These are phyloP conservation scores for Drosophila repleta DNA, from an alignment of 1,140 invertebrate species.

Conservation along the genomic window DNA sequence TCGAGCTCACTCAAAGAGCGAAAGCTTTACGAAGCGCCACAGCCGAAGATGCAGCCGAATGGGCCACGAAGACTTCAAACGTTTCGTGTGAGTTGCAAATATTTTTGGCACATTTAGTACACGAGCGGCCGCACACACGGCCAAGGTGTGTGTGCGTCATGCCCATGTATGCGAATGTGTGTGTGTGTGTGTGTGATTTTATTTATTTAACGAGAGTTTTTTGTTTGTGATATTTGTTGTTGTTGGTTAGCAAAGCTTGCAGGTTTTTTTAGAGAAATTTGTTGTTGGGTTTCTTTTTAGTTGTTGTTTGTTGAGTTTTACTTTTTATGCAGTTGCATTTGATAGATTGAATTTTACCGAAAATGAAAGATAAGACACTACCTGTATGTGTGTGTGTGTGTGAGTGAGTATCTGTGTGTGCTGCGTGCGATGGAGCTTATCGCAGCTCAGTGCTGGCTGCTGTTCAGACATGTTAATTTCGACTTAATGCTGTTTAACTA, in stretches of 20 bases:
- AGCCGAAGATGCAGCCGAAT: constrained; percentile 1
- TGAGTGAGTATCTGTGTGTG: neutral
- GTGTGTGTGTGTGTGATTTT: constrained; percentile 59
- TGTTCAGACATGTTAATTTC: constrained; percentile 79
- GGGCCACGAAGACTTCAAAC: neutral
- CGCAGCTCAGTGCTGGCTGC: constrained; percentile 27
- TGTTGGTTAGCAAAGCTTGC: constrained; percentile 47
- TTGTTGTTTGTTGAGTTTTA: constrained; percentile 38
- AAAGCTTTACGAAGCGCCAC: constrained; percentile 39
- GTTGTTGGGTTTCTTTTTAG: constrained; percentile 31
- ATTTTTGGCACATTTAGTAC: constrained; percentile 67
- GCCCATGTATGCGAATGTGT: constrained; percentile 6
- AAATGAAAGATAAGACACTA: constrained; percentile 43
- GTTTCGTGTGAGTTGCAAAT: constrained; percentile 21
- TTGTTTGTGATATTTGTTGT: constrained; percentile 24
- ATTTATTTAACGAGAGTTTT: constrained; percentile 68
- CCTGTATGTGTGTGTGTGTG: neutral
- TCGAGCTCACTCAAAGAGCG: constrained; percentile 44
- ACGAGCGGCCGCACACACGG: constrained; percentile 52
- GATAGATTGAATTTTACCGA: constrained; percentile 63
- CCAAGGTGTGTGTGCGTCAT: constrained; percentile 16
- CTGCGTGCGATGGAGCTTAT: constrained; percentile 12
- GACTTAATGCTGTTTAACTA: constrained; percentile 81
- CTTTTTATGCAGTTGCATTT: constrained; percentile 46
- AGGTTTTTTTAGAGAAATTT: constrained; percentile 15